A percentile compares a stretch with the other conserved stretches of the same genome.
These are phyloP conservation scores for Coreius guichenoti DNA, from an alignment of 2,797 vertebrate genomes.

Conservation along the genomic window DNA sequence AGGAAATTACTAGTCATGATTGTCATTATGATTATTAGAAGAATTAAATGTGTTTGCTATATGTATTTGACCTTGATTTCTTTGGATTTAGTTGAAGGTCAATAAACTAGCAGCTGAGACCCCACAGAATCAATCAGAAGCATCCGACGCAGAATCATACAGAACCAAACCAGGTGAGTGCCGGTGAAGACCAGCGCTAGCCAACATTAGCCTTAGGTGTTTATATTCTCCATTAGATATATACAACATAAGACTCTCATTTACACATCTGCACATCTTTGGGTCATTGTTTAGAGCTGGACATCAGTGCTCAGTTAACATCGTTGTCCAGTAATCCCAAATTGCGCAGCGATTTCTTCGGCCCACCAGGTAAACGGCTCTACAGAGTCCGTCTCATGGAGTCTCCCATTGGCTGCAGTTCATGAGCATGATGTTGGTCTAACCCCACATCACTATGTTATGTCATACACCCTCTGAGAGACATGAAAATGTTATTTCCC, in stretches of 20 bases:
- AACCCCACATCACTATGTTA: slow-evolving; percentile 6
- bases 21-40: not conserved
- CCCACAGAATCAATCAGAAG: not conserved
- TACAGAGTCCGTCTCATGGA: not conserved
- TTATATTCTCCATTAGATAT: slow-evolving; percentile 18
- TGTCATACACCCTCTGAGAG: not conserved
- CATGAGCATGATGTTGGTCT: slow-evolving; percentile 1
- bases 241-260: slow-evolving; percentile 32
- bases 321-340: slow-evolving; percentile 88
- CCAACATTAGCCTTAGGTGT: not conserved
- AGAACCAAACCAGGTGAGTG: slow-evolving; percentile 46
- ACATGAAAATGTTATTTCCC: not conserved
- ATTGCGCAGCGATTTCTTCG: slow-evolving; percentile 91
- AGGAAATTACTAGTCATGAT: no score
- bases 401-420: slow-evolving; percentile 38
- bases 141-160: slow-evolving; percentile 1
- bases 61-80: not conserved
- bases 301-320: slow-evolving; percentile 78
- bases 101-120: slow-evolving; percentile 18
- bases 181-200: not conserved
- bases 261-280: slow-evolving; percentile 71
- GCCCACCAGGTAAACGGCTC: slow-evolving; percentile 45
- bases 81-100: slow-evolving; percentile 38
- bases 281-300: slow-evolving; percentile 78
- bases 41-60: not conserved